Evolutionary conservation across 2,888 invertebrate genomes (phyloP), one percentile per base, ranked within the genome.

Genomic region (Drosophila barbarae): DNA sequence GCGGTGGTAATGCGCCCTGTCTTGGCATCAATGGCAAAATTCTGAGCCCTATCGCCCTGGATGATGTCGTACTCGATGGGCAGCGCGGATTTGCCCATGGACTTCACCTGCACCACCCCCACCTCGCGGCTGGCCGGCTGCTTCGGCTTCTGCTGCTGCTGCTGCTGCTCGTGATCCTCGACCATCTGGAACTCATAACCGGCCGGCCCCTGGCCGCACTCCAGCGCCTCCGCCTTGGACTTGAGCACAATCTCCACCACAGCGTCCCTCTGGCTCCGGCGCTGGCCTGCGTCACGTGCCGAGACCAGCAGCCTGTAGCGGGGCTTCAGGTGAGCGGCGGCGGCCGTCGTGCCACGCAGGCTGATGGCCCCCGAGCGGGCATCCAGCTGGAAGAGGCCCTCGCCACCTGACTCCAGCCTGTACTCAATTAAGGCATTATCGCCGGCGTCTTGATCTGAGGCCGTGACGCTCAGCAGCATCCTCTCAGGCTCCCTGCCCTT

Each of bases 371-470:
- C 97, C 18, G 94, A 94, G 87, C 91, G 92, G 55, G 94, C 92
- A 85, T 96, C 95, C 26, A 97, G 91, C 13, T 92, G 91, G 89
- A 98, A 98, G 71, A 95, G 91, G 39, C 93, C 94, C 74, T 95
- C 95, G 60, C 94, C 94, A 28, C 95, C 95, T 80, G 92, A 94
- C 89, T 95, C 95, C 66, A 98, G 90, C 76, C 92, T 92, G 87
- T 94, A 97, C 63, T 93, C 93, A 44, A 96, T 92, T 87, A 93
- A 92, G 36, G 96, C 95, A 90, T 97, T 97, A 86, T 95, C 94
- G 39, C 77, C 82, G 82, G 94, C 94, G 89, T 98, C 98, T 69
- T 92, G 91, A 91, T 98, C 98, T 57, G 91, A 92, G 3, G 98
- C 98, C 56, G 92, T 92, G 21, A 98, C 93, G 89, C 93, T 93